phyloP scores from a whole-genome alignment of 2,113 vertebrate species.

The Chaetodon auriga region DNA sequence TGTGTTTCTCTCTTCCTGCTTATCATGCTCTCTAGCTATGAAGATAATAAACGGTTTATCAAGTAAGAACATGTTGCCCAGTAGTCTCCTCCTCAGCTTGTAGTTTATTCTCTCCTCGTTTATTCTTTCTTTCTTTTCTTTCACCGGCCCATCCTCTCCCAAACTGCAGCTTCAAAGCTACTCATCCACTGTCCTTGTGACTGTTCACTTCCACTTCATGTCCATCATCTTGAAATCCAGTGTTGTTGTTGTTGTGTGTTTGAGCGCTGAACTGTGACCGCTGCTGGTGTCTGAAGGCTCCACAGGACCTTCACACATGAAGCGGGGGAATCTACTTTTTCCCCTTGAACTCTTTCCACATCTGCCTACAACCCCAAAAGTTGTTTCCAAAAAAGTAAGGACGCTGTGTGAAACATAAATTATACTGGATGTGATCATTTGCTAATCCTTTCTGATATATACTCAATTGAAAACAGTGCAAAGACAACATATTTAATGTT shows the following conservation, averaged over 20 bases:
- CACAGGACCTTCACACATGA: slow-evolving; percentile 77
- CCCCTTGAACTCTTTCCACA: slow-evolving; percentile 71
- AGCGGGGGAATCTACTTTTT: slow-evolving; percentile 41
- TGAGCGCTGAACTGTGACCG: slow-evolving; percentile 61
- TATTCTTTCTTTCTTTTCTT: slow-evolving; percentile 19
- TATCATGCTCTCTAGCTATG: slow-evolving; percentile 99
- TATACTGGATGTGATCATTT: too few species aligned
- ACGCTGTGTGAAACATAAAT: too few species aligned
- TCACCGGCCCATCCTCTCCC: slow-evolving; percentile 29
- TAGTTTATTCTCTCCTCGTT: slow-evolving; percentile 63
- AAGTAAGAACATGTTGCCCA: slow-evolving; percentile 98
- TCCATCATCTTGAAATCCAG: slow-evolving; percentile 67
- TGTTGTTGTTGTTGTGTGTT: slow-evolving; percentile 65
- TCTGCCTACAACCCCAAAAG: slow-evolving; percentile 32
- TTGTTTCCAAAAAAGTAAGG: too few species aligned
- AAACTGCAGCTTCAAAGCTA: slow-evolving; percentile 53
- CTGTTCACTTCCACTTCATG: slow-evolving; percentile 55
- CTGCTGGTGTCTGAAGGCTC: slow-evolving; percentile 76
- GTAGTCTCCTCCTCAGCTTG: slow-evolving; percentile 86
- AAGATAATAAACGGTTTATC: slow-evolving; percentile 99
- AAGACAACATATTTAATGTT: too few species aligned
- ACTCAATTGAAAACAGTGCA: too few species aligned
- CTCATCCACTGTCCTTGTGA: slow-evolving; percentile 62
- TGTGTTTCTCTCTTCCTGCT: slow-evolving; percentile 99
- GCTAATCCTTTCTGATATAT: too few species aligned